Base-by-base conservation (phyloP, 2,113 vertebrate species). In the Oriolus oriolus region DNA sequence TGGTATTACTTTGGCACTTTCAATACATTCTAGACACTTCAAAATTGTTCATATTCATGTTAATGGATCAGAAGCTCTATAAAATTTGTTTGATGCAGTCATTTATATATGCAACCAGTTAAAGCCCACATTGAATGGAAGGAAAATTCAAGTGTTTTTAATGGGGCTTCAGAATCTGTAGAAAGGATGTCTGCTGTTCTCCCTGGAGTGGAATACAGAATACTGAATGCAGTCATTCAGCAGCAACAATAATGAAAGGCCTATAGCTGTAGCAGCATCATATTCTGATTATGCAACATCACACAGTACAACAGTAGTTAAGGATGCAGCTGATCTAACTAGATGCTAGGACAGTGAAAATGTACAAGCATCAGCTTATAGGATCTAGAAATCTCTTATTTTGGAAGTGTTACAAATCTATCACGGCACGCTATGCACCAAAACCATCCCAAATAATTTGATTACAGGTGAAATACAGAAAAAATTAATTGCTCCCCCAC, bases 221-320 rank as follows among this genome's bases (percentile, higher is more conserved):
- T 27, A 50, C 7, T 90, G 81, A 94, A 96, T 80, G 68, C 64
- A 93, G 52, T 61, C 84, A 92, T 82, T 92, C 86, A 94, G 54
- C 84, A 96, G 65, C 30, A 90, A 37, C 84, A 60, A 28, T 71
- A 79, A 81, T 50, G 71, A 73, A 70, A 91, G 39, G 41, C 42
- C 50, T 78, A 45, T 76, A 71, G 86, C 52, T 89, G 56, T 45
- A 84, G 30, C 37, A 61, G 57, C 66, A 70, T 78, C 69, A 6
- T 53, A 81, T 69, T 83, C 90, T 84, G 69, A 92, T 96, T 96
- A 96, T 92, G 60, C 78, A 84, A 84, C 81, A 92, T 49, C 66
- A 79, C 77, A 91, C 13, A 69, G 83, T 66, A 90, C 61, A 91
- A 60, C 47, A 78, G 47, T 59, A 89, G 74, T 93, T 87, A 91